phyloP scores from a whole-genome alignment of 2,797 vertebrate species.

The Silurus aristotelis region DNA sequence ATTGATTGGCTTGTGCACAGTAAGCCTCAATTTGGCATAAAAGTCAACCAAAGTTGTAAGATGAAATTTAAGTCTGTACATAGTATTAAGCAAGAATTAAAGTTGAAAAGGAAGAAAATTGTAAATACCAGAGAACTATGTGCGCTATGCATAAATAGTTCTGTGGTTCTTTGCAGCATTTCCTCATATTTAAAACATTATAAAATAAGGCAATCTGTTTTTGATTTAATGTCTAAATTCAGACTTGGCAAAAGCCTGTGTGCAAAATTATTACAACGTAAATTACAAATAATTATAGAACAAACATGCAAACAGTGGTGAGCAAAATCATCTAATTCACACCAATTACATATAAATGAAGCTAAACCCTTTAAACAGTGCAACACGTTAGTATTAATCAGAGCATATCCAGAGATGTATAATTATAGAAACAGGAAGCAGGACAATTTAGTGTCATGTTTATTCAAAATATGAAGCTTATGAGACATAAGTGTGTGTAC shows the following conservation, averaged over 20 bases:
- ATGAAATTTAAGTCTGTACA: neutral
- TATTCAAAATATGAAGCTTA: neutral
- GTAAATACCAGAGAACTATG: neutral
- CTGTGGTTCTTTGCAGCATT: neutral
- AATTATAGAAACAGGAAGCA: neutral
- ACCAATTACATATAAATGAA: conserved; percentile 6
- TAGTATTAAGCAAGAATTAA: neutral
- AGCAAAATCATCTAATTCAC: neutral
- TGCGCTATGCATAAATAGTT: neutral
- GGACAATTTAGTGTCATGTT: neutral
- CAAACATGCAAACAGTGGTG: neutral
- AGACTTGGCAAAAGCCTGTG: neutral
- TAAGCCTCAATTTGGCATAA: neutral
- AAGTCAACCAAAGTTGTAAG: neutral
- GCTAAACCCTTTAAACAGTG: neutral
- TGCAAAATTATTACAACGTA: neutral
- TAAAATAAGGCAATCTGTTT: neutral
- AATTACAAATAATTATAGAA: neutral
- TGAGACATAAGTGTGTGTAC: too few species aligned
- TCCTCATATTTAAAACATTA: neutral
- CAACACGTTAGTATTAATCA: neutral
- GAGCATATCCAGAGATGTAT: neutral
- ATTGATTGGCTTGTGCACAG: neutral
- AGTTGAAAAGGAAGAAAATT: neutral
- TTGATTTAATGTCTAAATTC: neutral